These are phyloP conservation scores for Drosophila lacertosa DNA, from an alignment of 1,140 invertebrate species.

Conservation along the genomic window DNA sequence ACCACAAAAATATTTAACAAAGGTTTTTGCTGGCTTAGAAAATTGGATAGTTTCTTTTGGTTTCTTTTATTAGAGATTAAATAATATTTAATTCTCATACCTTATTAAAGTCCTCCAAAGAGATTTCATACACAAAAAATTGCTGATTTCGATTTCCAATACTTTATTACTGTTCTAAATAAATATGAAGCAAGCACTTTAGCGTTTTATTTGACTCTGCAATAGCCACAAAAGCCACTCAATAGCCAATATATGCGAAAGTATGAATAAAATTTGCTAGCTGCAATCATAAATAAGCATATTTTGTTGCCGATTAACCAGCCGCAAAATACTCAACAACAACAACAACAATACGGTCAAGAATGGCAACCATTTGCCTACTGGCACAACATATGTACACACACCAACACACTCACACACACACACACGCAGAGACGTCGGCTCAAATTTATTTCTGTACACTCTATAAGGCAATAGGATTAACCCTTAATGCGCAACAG, in stretches of 20 bases:
- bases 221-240: slow-evolving; percentile 1
- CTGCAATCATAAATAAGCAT: slow-evolving; percentile 46
- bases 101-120: no score
- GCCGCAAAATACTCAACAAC: slow-evolving; percentile 34
- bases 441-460: slow-evolving; percentile 46
- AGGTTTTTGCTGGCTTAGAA: no score
- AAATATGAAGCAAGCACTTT: neutral
- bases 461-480: slow-evolving; percentile 63
- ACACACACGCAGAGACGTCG: slow-evolving; percentile 2
- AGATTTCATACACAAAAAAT: no score
- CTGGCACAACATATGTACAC: slow-evolving; percentile 21
- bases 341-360: slow-evolving; percentile 26
- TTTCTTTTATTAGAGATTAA: no score
- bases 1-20: no score
- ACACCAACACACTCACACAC: slow-evolving; percentile 20
- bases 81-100: no score
- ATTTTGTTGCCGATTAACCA: slow-evolving; percentile 50
- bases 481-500: slow-evolving; percentile 77
- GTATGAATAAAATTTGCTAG: slow-evolving; percentile 30
- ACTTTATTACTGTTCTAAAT: neutral
- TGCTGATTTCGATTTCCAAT: neutral
- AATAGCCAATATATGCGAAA: slow-evolving; percentile 10
- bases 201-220: neutral
- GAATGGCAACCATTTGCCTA: slow-evolving; percentile 22
- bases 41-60: no score